Evolutionary conservation across 2,888 invertebrate species (phyloP).

Genomic region (Cephus runcator): DNA sequence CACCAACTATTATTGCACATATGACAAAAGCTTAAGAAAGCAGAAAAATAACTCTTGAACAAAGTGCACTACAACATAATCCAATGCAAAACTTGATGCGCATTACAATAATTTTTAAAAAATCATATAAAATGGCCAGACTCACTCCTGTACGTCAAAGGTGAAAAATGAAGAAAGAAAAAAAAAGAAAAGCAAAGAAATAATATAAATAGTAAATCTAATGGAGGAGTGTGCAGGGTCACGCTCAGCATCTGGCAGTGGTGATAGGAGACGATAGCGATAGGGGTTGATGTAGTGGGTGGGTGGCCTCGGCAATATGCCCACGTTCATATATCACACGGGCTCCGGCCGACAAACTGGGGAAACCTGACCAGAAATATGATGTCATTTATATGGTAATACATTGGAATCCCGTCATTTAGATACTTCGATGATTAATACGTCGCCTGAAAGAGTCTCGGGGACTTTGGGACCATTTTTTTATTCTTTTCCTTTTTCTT

Average conservation of each 20-base stretch:
- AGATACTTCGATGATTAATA: slow-evolving; percentile 66
- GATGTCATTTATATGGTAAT: slow-evolving; percentile 67
- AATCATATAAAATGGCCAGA: neutral
- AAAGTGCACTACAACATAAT: neutral
- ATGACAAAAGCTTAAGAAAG: neutral
- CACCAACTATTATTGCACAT: neutral
- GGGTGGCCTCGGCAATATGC: slow-evolving; percentile 62
- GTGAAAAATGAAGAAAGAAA: neutral
- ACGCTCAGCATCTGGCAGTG: slow-evolving; percentile 19
- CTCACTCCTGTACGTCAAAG: neutral
- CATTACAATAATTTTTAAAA: too few species aligned
- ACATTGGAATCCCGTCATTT: slow-evolving; percentile 67
- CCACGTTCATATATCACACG: slow-evolving; percentile 63
- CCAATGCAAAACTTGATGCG: neutral
- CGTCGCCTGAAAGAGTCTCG: slow-evolving; percentile 30
- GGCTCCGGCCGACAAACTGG: slow-evolving; percentile 60
- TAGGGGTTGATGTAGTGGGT: slow-evolving; percentile 53
- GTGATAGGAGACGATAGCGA: slow-evolving; percentile 43
- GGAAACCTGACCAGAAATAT: slow-evolving; percentile 66
- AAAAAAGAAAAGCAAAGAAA: neutral
- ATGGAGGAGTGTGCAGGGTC: neutral
- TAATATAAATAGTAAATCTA: neutral
- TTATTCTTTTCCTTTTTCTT: neutral
- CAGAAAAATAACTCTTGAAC: neutral
- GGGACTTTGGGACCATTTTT: neutral